phyloP scores from a whole-genome alignment of 2,888 invertebrate species.

The Eudemis profundana region DNA sequence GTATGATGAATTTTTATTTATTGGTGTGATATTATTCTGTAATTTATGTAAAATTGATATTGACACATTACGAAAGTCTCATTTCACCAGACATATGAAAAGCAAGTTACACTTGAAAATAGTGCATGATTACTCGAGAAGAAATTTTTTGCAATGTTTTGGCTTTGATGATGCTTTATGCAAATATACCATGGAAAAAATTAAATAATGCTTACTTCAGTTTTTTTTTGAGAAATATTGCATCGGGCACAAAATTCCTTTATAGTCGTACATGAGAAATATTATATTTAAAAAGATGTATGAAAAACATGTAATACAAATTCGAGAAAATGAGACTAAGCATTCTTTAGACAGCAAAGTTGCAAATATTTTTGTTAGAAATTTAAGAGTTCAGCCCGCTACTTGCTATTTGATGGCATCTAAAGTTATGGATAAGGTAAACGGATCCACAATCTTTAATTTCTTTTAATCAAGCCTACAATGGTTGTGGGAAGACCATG shows the following conservation, averaged over 20 bases:
- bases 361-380: constrained; percentile 19
- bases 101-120: constrained; percentile 11
- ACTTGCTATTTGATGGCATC: constrained; percentile 20
- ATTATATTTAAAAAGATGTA: constrained; percentile 2
- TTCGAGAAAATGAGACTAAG: constrained; percentile 17
- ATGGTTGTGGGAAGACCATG: not conserved
- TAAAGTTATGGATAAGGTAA: constrained; percentile 18
- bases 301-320: constrained; percentile 24
- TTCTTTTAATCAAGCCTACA: not conserved
- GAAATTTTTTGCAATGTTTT: constrained; percentile 9
- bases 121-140: not conserved
- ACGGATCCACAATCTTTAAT: constrained; percentile 22
- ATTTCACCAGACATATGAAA: constrained; percentile 16
- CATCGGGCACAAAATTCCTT: constrained; percentile 13
- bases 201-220: constrained; percentile 10
- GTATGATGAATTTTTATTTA: constrained; percentile 24
- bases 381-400: constrained; percentile 3
- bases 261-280: constrained; percentile 17
- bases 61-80: constrained; percentile 11
- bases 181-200: constrained; percentile 16
- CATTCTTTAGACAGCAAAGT: constrained; percentile 24
- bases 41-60: constrained; percentile 21
- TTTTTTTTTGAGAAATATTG: not conserved
- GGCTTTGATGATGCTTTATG: constrained; percentile 16
- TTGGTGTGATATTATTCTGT: constrained; percentile 19